phyloP scores from a whole-genome alignment of 2,888 invertebrate species.

The Ormyrus thymus region DNA sequence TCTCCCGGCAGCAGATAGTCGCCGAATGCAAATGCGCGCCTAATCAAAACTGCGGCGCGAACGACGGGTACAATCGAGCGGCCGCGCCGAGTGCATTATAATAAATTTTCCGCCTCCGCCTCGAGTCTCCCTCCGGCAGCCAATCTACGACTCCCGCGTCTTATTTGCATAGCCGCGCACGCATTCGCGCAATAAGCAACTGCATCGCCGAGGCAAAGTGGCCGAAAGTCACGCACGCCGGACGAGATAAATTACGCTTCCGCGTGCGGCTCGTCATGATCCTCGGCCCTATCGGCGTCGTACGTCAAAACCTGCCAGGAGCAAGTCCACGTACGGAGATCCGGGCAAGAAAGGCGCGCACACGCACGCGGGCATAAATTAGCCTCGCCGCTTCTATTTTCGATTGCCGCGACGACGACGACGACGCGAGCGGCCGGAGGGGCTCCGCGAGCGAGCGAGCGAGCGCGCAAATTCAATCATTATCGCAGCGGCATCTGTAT shows the following conservation, averaged over 20 bases:
- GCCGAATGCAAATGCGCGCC: no score
- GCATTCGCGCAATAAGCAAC: constrained; percentile 1
- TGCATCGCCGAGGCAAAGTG: not conserved
- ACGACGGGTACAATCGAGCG: no score
- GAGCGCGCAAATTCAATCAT: constrained; percentile 65
- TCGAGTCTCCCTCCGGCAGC: not conserved
- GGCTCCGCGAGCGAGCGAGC: not conserved
- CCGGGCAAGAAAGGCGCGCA: no score
- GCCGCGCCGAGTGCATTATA: not conserved
- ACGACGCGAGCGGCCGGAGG: not conserved
- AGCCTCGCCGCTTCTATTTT: constrained; percentile 29
- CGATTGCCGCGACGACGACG: constrained; percentile 10
- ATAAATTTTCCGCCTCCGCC: not conserved
- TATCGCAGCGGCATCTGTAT: constrained; percentile 75
- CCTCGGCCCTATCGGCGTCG: constrained; percentile 4
- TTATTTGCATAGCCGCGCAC: constrained; percentile 27
- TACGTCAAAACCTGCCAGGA: constrained; percentile 23
- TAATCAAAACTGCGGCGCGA: no score
- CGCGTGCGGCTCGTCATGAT: constrained; percentile 17
- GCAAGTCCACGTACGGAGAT: no score
- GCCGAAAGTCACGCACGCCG: constrained; percentile 45
- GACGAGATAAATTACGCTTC: constrained; percentile 40
- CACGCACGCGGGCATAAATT: constrained; percentile 16
- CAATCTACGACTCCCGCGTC: not conserved
- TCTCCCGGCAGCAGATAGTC: no score